Conservation (phyloP, 2,888 invertebrate genomes). For the Heliconius ethilla region DNA sequence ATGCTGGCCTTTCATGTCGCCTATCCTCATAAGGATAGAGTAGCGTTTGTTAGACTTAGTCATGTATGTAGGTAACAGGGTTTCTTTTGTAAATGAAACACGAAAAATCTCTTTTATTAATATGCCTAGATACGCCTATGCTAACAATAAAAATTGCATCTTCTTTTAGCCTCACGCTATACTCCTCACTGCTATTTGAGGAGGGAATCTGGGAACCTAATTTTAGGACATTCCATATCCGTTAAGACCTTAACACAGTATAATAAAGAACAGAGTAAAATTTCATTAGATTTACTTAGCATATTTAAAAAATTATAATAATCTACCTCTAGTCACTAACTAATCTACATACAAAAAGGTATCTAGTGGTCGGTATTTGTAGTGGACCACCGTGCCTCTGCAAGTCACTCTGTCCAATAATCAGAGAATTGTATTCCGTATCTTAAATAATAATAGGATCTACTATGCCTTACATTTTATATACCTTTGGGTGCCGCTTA, state of each 20-base stretch:
- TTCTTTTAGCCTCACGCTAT: no score
- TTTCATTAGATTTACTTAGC: neutral
- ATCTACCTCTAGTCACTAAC: slow-evolving; percentile 25
- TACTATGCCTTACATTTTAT: slow-evolving; percentile 37
- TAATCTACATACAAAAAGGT: slow-evolving; percentile 48
- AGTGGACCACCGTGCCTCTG: slow-evolving; percentile 74
- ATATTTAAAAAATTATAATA: neutral
- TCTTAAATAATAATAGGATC: slow-evolving; percentile 34
- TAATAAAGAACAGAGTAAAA: neutral
- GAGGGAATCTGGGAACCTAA: no score
- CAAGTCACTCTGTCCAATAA: slow-evolving; percentile 60
- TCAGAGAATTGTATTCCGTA: slow-evolving; percentile 22
- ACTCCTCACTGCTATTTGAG: no score
- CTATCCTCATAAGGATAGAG: slow-evolving; percentile 51
- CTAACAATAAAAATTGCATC: no score
- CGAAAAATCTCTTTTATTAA: no score
- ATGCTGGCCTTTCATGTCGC: slow-evolving; percentile 66
- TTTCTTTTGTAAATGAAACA: no score
- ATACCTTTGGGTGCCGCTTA: slow-evolving; percentile 53
- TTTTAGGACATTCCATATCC: no score
- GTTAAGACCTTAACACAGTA: neutral
- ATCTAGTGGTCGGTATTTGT: slow-evolving; percentile 65
- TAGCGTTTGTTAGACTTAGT: neutral
- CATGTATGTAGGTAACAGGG: neutral
- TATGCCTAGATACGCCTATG: no score